Base-by-base conservation (phyloP, 1,140 invertebrate genomes). In the Zaprionus capensis region DNA sequence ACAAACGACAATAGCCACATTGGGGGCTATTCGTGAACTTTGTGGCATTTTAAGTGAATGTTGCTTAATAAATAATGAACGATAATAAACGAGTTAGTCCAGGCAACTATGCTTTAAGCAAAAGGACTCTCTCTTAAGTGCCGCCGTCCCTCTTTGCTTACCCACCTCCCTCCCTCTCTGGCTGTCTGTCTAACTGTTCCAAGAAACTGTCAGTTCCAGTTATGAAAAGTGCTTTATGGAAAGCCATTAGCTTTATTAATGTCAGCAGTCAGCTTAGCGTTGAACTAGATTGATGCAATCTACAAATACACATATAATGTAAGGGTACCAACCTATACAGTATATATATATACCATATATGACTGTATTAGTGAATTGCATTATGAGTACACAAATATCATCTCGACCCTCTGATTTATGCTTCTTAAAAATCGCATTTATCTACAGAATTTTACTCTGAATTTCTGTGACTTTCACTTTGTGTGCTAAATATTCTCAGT, bases 41-140 rank as follows among this genome's bases (percentile, higher is more conserved):
- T 46, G 36, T 62, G 57, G 57, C 71, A 44, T 38, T 74, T 59
- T 57, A 69, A 74, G 71, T 69, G 67, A 71, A 53, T 51, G 24
- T 46, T 64, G 59, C 58, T 64, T 71, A 38, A 75, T 75, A 71
- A 64, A 75, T 75, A 57, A 57, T 56, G 15, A 67, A 53, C 5
- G 6, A 15, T 22, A 56, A 72, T 71, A 57, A 71, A 38, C 41
- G 56, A 56, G 67, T 63, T 59, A 53, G 68, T 62, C 49, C 51
- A 31, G 36, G 31, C 38, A 66, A 67, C 51, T 65, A n/a, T 24
- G 20, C 71, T 34, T 57, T 36, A 68, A 56, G 26, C 34, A 22
- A 56, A 56, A 38, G 9, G 36, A 34, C 31, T 34, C 34, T 24
- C 38, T 20, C 31, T 51, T 55, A 56, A 57, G 53, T 57, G 64